These are phyloP conservation scores for Macropodus opercularis DNA, from an alignment of 2,797 vertebrate species.

Conservation along the genomic window DNA sequence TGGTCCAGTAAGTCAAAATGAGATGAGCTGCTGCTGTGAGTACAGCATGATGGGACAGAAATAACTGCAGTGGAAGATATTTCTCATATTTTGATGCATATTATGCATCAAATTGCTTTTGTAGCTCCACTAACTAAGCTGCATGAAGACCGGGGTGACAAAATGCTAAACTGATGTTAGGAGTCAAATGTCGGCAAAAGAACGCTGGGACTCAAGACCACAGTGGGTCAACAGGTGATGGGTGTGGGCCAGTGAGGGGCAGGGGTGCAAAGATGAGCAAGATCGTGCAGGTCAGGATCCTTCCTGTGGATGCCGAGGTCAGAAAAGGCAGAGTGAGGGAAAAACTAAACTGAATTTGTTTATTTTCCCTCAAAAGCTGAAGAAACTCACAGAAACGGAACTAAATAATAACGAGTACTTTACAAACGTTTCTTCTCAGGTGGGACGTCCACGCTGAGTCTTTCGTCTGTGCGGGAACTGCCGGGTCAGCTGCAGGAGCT, in stretches of 20 bases:
- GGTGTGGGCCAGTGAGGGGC: background rate
- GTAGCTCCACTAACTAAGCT: background rate
- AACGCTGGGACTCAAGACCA: background rate
- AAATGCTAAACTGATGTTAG: background rate
- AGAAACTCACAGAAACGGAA: too few relatives aligned
- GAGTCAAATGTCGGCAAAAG: background rate
- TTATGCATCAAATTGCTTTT: background rate
- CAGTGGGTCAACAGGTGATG: background rate
- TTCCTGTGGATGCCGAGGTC: background rate
- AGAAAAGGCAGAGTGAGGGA: background rate
- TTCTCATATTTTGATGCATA: background rate
- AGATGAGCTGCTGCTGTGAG: constrained; percentile 18
- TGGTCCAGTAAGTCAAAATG: constrained; percentile 12
- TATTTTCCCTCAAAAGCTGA: background rate
- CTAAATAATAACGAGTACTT: background rate
- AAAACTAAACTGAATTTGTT: background rate
- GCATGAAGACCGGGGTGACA: background rate
- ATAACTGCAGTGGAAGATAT: constrained; percentile 11
- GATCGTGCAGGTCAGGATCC: too few relatives aligned
- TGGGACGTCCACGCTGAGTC: constrained; percentile 88
- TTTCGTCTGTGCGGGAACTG: constrained; percentile 91
- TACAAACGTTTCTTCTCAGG: constrained; percentile 62
- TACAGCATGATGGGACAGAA: constrained; percentile 29
- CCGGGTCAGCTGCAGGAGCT: constrained; percentile 92
- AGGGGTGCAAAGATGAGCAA: background rate